Evolutionary conservation across 2,113 vertebrate species (phyloP), one percentile per base, ranked within the genome.

Genomic region (Saimiri boliviensis): DNA sequence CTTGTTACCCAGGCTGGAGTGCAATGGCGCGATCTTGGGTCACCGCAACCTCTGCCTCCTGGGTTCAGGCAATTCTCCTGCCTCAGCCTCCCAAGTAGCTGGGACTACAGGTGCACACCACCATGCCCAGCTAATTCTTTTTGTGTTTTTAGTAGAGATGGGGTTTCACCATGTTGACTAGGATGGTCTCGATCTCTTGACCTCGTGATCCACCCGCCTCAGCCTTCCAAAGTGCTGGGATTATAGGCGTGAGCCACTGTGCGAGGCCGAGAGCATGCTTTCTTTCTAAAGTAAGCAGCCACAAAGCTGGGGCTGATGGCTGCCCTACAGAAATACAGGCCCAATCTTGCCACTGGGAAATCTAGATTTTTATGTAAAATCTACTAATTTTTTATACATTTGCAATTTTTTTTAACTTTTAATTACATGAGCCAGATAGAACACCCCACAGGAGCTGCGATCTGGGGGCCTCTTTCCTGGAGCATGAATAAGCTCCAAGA

Each of bases 291-390:
- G 30, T 13, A 37, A 93, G 40, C 37, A 60, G 80, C 37, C 60
- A 6, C 19, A 7, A 21, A 71, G 35, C 52, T 25, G 37, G 42
- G 19, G 63, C 21, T 85, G 40, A 45, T 10, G 17, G 54, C 13
- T 20, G 54, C n/a, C 21, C 0, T 30, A 11, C 6, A 40, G 42
- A 89, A 77, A 82, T 54, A 74, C 5, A 89, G 91, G n/a, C 40
- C 35, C n/a, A 47, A 54, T 40, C 73, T 83, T 35, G 12, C 68
- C 13, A 3, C 58, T 27, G 40, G 54, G 60, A 88, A 86, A 70
- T 35, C 77, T 56, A 81, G 71, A 80, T 20, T 63, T 88, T 52
- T 10, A 66, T 63, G 25, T 45, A 89, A 92, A 74, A 94, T 16
- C 63, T 81, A n/a, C 40, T 32, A 89, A 68, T 23, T 80, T 60